These are phyloP conservation scores for Brachionus koreanus DNA, from an alignment of 1,140 invertebrate genomes.

Conservation along the genomic window DNA sequence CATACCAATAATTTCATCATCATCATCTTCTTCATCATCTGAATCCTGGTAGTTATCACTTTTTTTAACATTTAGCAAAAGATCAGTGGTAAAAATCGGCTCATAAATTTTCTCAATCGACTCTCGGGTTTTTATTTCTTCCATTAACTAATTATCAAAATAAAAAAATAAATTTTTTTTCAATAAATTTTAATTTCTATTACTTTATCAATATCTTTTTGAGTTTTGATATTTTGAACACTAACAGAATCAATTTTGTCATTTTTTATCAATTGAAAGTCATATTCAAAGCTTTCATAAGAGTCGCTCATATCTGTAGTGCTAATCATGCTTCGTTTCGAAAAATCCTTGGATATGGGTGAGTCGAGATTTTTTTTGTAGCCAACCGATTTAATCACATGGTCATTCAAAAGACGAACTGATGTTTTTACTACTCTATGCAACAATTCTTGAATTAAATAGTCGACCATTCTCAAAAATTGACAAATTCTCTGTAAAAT, in stretches of 20 bases:
- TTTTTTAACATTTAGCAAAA: conserved; percentile 51
- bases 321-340: not conserved
- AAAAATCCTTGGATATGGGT: not conserved
- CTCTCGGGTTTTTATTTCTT: conserved; percentile 51
- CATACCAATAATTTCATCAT: not conserved
- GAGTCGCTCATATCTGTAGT: not conserved
- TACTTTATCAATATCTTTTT: conserved; percentile 18
- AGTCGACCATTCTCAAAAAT: conserved; percentile 54
- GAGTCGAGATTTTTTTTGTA: not conserved
- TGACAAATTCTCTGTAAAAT: conserved; percentile 52
- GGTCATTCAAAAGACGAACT: conserved; percentile 50
- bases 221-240: not conserved
- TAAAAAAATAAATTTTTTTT: not conserved
- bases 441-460: conserved; percentile 54
- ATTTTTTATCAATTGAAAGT: not conserved
- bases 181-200: not conserved
- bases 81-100: conserved; percentile 51
- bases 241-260: not conserved
- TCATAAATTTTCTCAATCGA: conserved; percentile 51
- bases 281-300: not conserved
- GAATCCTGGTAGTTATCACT: conserved; percentile 10
- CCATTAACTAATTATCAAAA: conserved; percentile 49
- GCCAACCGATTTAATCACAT: conserved; percentile 51
- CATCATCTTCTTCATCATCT: not conserved
- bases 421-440: conserved; percentile 53